These are phyloP conservation scores for Melanotaenia parkinsoni DNA, from an alignment of 2,797 vertebrate genomes.

Conservation along the genomic window DNA sequence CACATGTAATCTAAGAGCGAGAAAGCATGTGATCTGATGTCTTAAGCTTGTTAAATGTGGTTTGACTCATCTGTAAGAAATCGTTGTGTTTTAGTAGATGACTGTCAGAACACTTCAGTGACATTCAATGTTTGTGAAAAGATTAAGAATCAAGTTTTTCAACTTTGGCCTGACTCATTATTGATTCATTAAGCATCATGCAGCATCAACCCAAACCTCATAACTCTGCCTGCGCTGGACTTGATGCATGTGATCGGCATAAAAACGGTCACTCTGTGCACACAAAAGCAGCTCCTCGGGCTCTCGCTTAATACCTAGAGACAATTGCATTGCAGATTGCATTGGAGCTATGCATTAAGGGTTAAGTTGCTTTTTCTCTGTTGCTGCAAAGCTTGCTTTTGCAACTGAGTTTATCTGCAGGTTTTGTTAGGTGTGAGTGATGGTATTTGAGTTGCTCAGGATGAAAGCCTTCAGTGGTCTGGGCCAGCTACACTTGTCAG, in stretches of 20 bases:
- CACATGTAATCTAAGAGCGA: slow-evolving; percentile 62
- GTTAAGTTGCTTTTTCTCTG: slow-evolving; percentile 6
- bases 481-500: slow-evolving; percentile 15
- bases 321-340: neutral
- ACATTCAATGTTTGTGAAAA: slow-evolving; percentile 40
- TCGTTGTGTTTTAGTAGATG: slow-evolving; percentile 25
- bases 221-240: slow-evolving; percentile 44
- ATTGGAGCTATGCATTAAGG: neutral
- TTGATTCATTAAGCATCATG: slow-evolving; percentile 58
- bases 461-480: slow-evolving; percentile 13
- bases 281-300: slow-evolving; percentile 7
- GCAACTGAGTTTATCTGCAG: slow-evolving; percentile 6
- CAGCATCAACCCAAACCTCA: slow-evolving; percentile 50
- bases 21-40: slow-evolving; percentile 53
- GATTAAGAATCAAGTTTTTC: slow-evolving; percentile 47
- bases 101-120: slow-evolving; percentile 28
- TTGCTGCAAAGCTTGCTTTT: slow-evolving; percentile 15
- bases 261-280: slow-evolving; percentile 20
- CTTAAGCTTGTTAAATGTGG: slow-evolving; percentile 41
- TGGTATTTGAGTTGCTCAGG: slow-evolving; percentile 12
- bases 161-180: slow-evolving; percentile 45
- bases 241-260: slow-evolving; percentile 50
- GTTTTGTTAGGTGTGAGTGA: neutral
- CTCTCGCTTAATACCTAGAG: slow-evolving; percentile 13
- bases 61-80: slow-evolving; percentile 35